Base-by-base conservation (phyloP, 1,140 invertebrate genomes). In the Drosophila tristis region DNA sequence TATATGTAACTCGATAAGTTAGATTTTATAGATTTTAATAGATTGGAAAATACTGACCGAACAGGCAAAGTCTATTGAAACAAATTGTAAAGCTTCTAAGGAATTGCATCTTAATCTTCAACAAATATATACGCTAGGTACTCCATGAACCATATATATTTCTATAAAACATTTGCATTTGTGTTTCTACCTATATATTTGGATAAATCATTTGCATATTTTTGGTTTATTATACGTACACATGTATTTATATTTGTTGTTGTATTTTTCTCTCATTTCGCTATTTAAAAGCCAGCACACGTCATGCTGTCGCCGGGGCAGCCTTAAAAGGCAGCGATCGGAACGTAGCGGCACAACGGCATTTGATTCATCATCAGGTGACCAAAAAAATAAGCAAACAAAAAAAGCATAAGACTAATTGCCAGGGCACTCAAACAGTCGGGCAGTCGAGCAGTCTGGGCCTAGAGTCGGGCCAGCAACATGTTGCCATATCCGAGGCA, bases 311-410 rank as follows among this genome's bases (percentile, higher is more conserved):
- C 68, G 51, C 58, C 53, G 58, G 45, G 62, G 58, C 58, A 64
- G 51, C 79, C 79, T 74, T 82, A 78, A 78, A 82, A 66, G 79
- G 79, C 64, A 67, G 56, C 62, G 57, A 43, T 45, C 58, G 59
- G 23, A 3, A 0, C 23, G 23, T 3, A 25, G 2, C 23, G n/a
- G 39, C 7, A 42, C 51, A 51, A 20, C 26, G 11, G 13, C 15
- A 43, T 35, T 74, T 80, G 78, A 80, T 71, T 80, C 78, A 80
- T 80, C 75, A 62, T 79, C 57, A 72, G 72, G 54, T 80, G 78
- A 76, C 65, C 76, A 79, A 79, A 74, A 51, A 48, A 25, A 50
- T 2, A 35, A 25, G 2, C 15, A 13, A 44, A 61, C n/a, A 13
- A 29, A 50, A 50, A 35, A 50, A 25, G 57, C 58, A 57, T 44